Evolutionary conservation across 2,113 vertebrate species (phyloP), one percentile per base, ranked within the genome.

Genomic region (Centropus unirufus): DNA sequence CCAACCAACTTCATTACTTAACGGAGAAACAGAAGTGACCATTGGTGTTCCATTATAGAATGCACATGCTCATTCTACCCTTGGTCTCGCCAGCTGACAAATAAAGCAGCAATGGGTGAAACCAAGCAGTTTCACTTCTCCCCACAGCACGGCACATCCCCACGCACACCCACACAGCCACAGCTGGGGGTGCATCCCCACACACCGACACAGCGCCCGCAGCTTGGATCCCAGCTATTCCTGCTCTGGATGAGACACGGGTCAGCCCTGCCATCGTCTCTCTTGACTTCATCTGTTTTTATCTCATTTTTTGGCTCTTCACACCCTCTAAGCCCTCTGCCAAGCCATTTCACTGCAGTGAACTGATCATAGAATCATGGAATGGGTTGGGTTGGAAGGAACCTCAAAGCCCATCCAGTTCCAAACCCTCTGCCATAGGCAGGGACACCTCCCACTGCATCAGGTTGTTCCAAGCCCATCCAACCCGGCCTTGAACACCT

Each of bases 41-140:
- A 5, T 2, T 6, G 76, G 19, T 30, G 68, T 32, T 40, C 30
- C 7, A 1, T 42, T 72, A 51, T 82, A 70, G 6, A 91, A 36
- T 0, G 12, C 62, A 22, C 29, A 1, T 3, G 23, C 54, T 61
- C 11, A 0, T 23, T 46, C 29, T 3, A 13, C 32, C n/a, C 52
- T 23, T 7, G 0, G 12, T 14, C 57, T 46, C 74, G 17, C 5
- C 73, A 32, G 36, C 54, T 24, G 61, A 61, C 52, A 22, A 30
- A 19, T 5, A 11, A 32, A 91, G 74, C 3, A 54, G 22, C 52
- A 12, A 2, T 0, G n/a, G 52, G 40, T 1, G 58, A 75, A 82
- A 34, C 55, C 51, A 26, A 52, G 29, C 6, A 3, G 39, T 30
- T 9, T 24, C 14, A 9, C 40, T 69, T 57, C 20, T 12, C 36